A percentile compares a stretch with the other conserved stretches of the same genome.
phyloP scores from a whole-genome alignment of 2,888 invertebrate genomes.

The Folsomia manolachei region DNA sequence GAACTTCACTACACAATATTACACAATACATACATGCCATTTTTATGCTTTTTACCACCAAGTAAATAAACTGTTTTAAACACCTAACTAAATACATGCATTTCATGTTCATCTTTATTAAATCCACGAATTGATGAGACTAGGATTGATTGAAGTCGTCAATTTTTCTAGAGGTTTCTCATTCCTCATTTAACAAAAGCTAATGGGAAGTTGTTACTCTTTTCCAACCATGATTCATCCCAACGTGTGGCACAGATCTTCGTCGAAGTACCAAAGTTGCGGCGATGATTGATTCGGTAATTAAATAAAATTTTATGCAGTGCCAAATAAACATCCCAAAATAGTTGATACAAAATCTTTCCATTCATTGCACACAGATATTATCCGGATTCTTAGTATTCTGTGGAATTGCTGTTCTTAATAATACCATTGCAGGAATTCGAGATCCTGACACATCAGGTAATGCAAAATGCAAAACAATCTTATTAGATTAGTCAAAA shows the following conservation, averaged over 20 bases:
- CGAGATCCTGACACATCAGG: conserved; percentile 8
- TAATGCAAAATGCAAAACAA: background rate
- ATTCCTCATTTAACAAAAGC: background rate
- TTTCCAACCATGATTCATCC: background rate
- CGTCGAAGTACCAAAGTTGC: conserved; percentile 24
- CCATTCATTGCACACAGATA: background rate
- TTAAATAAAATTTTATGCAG: background rate
- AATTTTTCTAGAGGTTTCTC: too few species aligned
- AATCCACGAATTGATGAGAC: too few species aligned
- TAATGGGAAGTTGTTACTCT: background rate
- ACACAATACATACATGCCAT: background rate
- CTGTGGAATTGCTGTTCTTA: conserved; percentile 8
- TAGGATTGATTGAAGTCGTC: too few species aligned
- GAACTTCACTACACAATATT: too few species aligned
- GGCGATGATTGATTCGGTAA: conserved; percentile 29
- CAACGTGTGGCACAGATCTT: conserved; percentile 27
- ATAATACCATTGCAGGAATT: background rate
- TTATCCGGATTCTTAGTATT: conserved; percentile 10
- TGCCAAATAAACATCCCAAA: too few species aligned
- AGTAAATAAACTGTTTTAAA: too few species aligned
- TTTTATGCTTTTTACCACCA: background rate
- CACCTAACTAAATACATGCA: background rate
- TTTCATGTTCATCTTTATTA: background rate
- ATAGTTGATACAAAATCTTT: background rate
- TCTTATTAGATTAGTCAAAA: too few species aligned